These are phyloP conservation scores for Ochotona curzoniae DNA, from an alignment of 2,113 vertebrate species.

Conservation along the genomic window DNA sequence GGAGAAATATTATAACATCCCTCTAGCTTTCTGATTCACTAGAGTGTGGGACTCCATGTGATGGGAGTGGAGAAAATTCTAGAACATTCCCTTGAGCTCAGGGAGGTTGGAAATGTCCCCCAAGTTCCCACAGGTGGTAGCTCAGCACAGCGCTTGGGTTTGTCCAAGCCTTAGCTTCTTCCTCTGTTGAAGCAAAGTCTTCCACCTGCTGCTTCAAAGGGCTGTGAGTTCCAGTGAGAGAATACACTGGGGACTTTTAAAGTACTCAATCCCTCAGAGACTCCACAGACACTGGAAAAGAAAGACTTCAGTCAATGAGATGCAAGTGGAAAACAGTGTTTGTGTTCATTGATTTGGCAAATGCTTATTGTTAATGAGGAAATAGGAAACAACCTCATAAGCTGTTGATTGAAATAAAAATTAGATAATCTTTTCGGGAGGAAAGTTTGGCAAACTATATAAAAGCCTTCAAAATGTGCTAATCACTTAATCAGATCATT, in stretches of 20 bases:
- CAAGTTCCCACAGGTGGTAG: neutral
- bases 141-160: neutral
- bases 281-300: neutral
- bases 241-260: neutral
- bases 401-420: neutral
- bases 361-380: neutral
- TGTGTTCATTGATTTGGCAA: neutral
- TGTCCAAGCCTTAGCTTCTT: neutral
- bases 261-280: neutral
- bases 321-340: neutral
- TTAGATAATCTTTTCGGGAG: neutral
- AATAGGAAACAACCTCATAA: neutral
- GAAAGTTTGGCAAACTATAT: slow-evolving; percentile 8
- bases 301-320: neutral
- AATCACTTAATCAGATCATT: neutral
- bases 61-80: neutral
- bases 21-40: neutral
- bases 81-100: neutral
- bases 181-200: neutral
- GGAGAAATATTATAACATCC: neutral
- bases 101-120: neutral
- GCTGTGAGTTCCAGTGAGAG: neutral
- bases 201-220: neutral
- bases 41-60: neutral
- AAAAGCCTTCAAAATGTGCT: neutral